Base-by-base conservation (phyloP, 2,113 vertebrate species). In the Amblyopsis rosae region DNA sequence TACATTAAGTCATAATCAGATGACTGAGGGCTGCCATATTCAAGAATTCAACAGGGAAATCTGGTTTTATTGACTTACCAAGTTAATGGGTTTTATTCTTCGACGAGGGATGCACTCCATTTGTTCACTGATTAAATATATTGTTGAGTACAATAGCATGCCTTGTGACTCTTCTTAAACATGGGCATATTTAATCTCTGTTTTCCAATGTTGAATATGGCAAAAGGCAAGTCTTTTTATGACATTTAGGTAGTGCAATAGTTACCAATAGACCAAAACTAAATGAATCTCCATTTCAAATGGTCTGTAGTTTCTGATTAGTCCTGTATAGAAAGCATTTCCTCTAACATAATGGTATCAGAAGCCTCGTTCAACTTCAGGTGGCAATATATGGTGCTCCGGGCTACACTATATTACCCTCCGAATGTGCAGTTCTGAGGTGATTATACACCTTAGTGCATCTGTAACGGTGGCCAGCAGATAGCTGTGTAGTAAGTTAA, bases 1-100 rank as follows among this genome's bases (percentile, higher is more conserved):
- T 72, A 66, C 81, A 78, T 82, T 66, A 82, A 78, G 70, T 59
- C 72, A 75, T 76, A 75, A 87, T 86, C 65, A 76, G 65, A 82
- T 80, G 72, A 82, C 70, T 77, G 80, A 84, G 65, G 48, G 70
- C 69, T 84, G 79, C 73, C 77, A 79, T 74, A 74, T 75, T 81
- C 16, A 13, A 78, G 69, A 79, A 67, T 73, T 75, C 82, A 55
- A 48, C 19, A 69, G 78, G 85, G 74, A 86, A 86, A 84, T 87
- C 67, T 72, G 72, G 50, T 66, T 79, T 72, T 81, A 84, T 81
- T 79, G 82, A 81, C 67, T 49, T 56, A 65, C 68, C 33, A 26
- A 74, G 69, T 80, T 65, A 81, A 55, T 80, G 62, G 69, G 51
- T 71, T 70, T 45, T 69, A 45, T 50, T 72, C 17, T 50, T 41